These are phyloP conservation scores for Cygnus atratus DNA, from an alignment of 2,113 vertebrate genomes.

Conservation along the genomic window DNA sequence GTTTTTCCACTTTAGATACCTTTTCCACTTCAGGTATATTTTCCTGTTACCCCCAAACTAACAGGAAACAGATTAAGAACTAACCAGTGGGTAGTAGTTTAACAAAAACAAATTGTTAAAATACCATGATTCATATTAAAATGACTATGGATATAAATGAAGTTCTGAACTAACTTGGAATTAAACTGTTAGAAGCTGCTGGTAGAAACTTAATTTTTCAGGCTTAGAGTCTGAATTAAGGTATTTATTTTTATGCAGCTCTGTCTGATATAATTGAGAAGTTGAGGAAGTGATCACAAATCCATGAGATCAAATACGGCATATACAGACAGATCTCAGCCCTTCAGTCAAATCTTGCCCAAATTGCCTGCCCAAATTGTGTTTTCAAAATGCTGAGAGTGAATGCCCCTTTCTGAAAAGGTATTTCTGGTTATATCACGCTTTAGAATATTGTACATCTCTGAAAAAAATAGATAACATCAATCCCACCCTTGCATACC, in stretches of 20 bases:
- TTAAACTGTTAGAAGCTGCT: background rate
- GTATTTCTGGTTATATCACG: background rate
- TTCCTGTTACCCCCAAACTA: background rate
- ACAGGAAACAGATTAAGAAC: background rate
- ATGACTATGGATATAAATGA: background rate
- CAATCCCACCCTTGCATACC: background rate
- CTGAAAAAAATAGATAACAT: background rate
- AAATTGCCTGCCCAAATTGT: background rate
- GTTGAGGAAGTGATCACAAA: background rate
- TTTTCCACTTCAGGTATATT: background rate
- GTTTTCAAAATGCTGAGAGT: background rate
- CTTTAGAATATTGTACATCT: background rate
- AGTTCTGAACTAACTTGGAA: background rate
- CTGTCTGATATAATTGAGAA: slow-evolving; percentile 13
- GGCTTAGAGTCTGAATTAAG: background rate
- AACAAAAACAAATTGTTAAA: background rate
- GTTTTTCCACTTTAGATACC: background rate
- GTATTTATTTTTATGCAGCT: background rate
- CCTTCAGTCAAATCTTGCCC: background rate
- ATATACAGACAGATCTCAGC: background rate
- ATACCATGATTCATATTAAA: background rate
- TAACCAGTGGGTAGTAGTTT: background rate
- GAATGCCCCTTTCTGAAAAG: slow-evolving; percentile 9
- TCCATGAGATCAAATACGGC: background rate
- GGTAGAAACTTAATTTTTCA: background rate